phyloP scores from a whole-genome alignment of 2,888 invertebrate genomes.

The Oscheius sp. region DNA sequence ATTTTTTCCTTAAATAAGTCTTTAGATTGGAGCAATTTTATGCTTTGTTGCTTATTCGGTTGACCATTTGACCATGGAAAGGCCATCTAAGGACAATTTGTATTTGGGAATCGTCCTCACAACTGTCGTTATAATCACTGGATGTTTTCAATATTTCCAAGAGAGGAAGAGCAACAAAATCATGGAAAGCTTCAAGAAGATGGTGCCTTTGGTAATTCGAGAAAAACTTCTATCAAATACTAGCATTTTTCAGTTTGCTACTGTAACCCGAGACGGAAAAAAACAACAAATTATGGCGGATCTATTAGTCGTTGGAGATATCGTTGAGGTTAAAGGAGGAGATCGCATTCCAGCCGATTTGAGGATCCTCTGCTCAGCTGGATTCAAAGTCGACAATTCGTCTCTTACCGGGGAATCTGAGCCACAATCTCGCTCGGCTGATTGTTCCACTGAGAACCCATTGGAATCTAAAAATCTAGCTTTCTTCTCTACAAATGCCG shows the following conservation, averaged over 20 bases:
- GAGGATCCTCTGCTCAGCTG: constrained; percentile 90
- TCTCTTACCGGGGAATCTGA: constrained; percentile 75
- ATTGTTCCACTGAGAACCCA: constrained; percentile 74
- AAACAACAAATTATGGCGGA: constrained; percentile 74
- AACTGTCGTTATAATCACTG: constrained; percentile 78
- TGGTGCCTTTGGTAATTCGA: constrained; percentile 74
- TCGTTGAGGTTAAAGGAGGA: constrained; percentile 98
- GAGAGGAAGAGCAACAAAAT: constrained; percentile 38
- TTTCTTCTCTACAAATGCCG: constrained; percentile 75
- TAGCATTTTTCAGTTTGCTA: constrained; percentile 79
- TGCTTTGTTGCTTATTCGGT: constrained; percentile 50
- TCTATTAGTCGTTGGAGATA: constrained; percentile 93
- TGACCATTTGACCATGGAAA: constrained; percentile 58
- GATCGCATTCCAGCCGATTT: constrained; percentile 98
- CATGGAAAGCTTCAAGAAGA: constrained; percentile 80
- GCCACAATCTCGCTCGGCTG: constrained; percentile 73
- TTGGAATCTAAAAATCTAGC: constrained; percentile 74
- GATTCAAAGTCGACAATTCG: constrained; percentile 83
- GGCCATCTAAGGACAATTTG: constrained; percentile 58
- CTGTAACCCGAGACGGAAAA: constrained; percentile 77
- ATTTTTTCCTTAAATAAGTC: not conserved
- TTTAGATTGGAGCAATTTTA: constrained; percentile 77
- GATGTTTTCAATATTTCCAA: constrained; percentile 79
- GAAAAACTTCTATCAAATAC: not conserved
- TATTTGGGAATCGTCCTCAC: constrained; percentile 77